Conservation (phyloP, 2,797 vertebrate genomes). For the Rallus crepitans region DNA sequence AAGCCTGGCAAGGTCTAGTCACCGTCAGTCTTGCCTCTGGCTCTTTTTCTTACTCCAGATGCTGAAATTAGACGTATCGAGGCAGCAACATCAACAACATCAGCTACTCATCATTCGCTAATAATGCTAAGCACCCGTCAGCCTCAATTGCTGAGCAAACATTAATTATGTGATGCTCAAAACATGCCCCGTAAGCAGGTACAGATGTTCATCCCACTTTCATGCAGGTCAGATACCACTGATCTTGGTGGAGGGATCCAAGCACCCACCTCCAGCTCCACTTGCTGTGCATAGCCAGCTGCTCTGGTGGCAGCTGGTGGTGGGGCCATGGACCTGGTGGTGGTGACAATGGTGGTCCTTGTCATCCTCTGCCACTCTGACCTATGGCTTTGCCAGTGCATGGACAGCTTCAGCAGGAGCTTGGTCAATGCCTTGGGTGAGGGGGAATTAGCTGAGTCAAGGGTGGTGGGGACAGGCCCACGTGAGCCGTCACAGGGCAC, state of each 20-base stretch:
- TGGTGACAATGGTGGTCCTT: fast-evolving
- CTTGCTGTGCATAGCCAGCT: fast-evolving
- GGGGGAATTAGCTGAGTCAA: conserved; percentile 48
- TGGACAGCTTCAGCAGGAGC: neutral
- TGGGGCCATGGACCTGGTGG: fast-evolving
- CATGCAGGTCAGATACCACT: neutral
- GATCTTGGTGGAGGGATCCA: fast-evolving
- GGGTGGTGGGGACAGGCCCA: neutral
- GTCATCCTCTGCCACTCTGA: neutral
- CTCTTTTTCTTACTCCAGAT: conserved; percentile 8
- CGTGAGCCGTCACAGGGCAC: fast-evolving
- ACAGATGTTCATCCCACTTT: neutral
- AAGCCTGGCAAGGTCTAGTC: neutral
- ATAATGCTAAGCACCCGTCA: neutral
- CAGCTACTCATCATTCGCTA: conserved; percentile 9
- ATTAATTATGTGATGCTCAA: conserved; percentile 41
- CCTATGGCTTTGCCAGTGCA: fast-evolving
- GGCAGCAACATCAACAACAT: conserved; percentile 32
- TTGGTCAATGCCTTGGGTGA: neutral
- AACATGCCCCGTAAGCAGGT: neutral
- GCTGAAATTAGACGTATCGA: conserved; percentile 23
- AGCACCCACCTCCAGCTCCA: neutral
- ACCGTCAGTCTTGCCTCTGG: neutral
- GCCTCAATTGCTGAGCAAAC: neutral
- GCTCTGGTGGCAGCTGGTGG: neutral